Conservation (phyloP, 1,140 invertebrate genomes). For the Drosophila fuyamai region DNA sequence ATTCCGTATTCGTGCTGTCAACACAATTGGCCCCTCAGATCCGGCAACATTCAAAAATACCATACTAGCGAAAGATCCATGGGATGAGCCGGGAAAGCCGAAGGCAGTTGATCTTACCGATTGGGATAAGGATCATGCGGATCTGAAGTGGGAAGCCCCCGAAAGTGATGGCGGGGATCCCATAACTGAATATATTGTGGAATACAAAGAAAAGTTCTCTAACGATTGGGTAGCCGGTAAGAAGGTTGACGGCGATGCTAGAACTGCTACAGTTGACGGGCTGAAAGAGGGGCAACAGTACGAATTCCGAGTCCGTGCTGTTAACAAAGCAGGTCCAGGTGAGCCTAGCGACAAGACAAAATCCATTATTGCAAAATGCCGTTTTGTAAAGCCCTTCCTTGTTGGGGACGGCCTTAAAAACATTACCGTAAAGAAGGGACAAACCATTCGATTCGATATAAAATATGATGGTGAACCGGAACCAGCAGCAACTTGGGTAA, state of each 20-base stretch:
- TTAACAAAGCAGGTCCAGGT: slow-evolving; percentile 98
- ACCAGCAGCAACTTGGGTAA: slow-evolving; percentile 94
- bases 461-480: slow-evolving; percentile 98
- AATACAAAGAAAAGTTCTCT: slow-evolving; percentile 96
- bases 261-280: slow-evolving; percentile 92
- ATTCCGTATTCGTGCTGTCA: slow-evolving; percentile 97
- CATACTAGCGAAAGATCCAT: slow-evolving; percentile 98
- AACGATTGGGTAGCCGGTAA: slow-evolving; percentile 94
- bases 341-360: slow-evolving; percentile 97
- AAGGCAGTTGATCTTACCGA: slow-evolving; percentile 95
- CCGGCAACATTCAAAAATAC: slow-evolving; percentile 94
- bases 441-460: slow-evolving; percentile 94
- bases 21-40: slow-evolving; percentile 95
- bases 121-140: slow-evolving; percentile 98
- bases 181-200: slow-evolving; percentile 97
- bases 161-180: slow-evolving; percentile 96
- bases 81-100: slow-evolving; percentile 98
- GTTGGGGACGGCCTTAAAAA: slow-evolving; percentile 93
- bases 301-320: slow-evolving; percentile 97
- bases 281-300: slow-evolving; percentile 98
- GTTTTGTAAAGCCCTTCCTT: slow-evolving; percentile 97
- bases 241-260: slow-evolving; percentile 91
- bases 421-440: slow-evolving; percentile 96
- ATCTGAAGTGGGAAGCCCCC: slow-evolving; percentile 95
- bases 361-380: slow-evolving; percentile 97